These are phyloP conservation scores for Sycophila sp. DNA, from an alignment of 1,140 invertebrate species.

Conservation along the genomic window DNA sequence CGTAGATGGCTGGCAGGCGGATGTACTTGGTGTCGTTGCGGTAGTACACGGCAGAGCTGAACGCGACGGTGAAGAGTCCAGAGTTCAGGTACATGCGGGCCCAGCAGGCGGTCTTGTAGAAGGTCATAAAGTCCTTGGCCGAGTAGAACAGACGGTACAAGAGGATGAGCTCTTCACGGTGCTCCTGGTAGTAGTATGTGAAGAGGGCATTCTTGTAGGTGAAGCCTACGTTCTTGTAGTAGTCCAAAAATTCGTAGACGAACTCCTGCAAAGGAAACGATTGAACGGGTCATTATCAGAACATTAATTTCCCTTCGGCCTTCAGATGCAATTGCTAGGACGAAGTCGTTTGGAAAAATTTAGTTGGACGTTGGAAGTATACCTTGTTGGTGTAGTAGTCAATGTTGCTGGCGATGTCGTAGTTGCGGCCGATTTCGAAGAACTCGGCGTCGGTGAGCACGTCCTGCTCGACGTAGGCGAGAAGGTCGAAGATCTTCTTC, in stretches of 20 bases:
- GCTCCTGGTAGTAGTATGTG: constrained; percentile 61
- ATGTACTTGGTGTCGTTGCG: constrained; percentile 70
- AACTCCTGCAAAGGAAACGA: constrained; percentile 48
- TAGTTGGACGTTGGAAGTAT: too few relatives aligned
- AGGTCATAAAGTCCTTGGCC: constrained; percentile 73
- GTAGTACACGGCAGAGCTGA: constrained; percentile 71
- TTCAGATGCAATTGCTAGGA: too few relatives aligned
- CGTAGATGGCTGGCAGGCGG: constrained; percentile 73
- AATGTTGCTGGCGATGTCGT: constrained; percentile 67
- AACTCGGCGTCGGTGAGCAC: constrained; percentile 62
- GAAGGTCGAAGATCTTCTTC: constrained; percentile 72
- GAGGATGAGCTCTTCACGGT: constrained; percentile 68
- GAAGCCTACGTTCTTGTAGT: constrained; percentile 60
- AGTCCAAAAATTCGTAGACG: constrained; percentile 52
- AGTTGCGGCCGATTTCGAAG: constrained; percentile 68
- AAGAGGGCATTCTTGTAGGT: constrained; percentile 60
- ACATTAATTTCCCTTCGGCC: too few relatives aligned
- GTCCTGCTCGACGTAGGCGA: constrained; percentile 71
- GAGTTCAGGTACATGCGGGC: constrained; percentile 72
- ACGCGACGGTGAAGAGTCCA: constrained; percentile 72
- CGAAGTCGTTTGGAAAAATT: too few relatives aligned
- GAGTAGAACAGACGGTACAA: constrained; percentile 71
- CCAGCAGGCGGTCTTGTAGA: constrained; percentile 74
- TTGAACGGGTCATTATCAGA: too few relatives aligned
- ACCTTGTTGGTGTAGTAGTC: constrained; percentile 63